phyloP scores from a whole-genome alignment of 64 coral and sea anemone genomes.

The Montipora foliosa region DNA sequence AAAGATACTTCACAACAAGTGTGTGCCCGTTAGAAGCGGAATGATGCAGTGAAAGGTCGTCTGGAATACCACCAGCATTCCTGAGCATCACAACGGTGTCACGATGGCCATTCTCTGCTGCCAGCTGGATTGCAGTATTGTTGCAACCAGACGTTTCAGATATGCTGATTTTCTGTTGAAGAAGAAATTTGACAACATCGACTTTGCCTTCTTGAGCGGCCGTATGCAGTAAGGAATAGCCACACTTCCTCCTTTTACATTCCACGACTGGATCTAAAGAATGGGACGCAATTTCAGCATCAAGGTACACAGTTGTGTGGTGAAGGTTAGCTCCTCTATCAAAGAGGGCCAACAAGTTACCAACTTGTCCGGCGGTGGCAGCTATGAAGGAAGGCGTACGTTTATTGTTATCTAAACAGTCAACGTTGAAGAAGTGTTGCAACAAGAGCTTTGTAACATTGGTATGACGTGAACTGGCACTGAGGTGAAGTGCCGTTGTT shows the following conservation, averaged over 20 bases:
- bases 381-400: slow-evolving; percentile 80
- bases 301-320: slow-evolving; percentile 6
- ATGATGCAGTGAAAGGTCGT: slow-evolving; percentile 40
- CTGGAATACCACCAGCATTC: background rate
- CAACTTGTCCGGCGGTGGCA: slow-evolving; percentile 21
- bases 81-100: background rate
- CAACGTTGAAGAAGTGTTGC: slow-evolving; percentile 61
- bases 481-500: slow-evolving; percentile 68
- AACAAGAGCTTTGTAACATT: slow-evolving; percentile 29
- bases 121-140: slow-evolving; percentile 62
- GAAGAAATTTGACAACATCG: slow-evolving; percentile 60
- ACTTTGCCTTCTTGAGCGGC: slow-evolving; percentile 71
- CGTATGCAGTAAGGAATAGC: slow-evolving; percentile 70
- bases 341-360: slow-evolving; percentile 31
- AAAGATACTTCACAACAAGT: slow-evolving; percentile 34
- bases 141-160: background rate
- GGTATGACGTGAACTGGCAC: slow-evolving; percentile 13
- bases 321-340: slow-evolving; percentile 66
- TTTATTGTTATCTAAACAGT: slow-evolving; percentile 59
- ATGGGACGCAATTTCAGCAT: background rate
- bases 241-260: slow-evolving; percentile 67
- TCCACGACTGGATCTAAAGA: slow-evolving; percentile 37
- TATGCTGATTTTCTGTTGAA: slow-evolving; percentile 35
- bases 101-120: slow-evolving; percentile 41
- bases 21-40: background rate